These are phyloP conservation scores for Hesperia comma DNA, from an alignment of 2,888 invertebrate genomes.

Conservation along the genomic window DNA sequence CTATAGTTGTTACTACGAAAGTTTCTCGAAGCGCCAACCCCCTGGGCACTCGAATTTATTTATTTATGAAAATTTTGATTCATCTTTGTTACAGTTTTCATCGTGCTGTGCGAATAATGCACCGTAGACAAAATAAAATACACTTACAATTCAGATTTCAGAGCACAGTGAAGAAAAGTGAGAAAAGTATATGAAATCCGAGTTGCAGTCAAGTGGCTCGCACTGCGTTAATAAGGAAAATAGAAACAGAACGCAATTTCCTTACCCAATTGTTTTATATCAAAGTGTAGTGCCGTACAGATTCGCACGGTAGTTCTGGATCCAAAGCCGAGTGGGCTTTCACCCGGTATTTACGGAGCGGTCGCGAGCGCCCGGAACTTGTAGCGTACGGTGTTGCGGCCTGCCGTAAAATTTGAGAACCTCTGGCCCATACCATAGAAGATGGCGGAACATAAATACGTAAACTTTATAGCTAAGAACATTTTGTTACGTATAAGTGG, in stretches of 20 bases:
- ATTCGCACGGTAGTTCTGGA: neutral
- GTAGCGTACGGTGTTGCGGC: conserved; percentile 15
- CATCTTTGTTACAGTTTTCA: too few relatives aligned
- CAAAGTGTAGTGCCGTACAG: neutral
- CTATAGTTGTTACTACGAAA: too few relatives aligned
- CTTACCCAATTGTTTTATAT: conserved; percentile 1
- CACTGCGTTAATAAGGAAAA: neutral
- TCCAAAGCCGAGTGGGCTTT: conserved; percentile 19
- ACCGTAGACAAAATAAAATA: too few relatives aligned
- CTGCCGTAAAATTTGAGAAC: conserved; percentile 23
- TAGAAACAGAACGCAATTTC: conserved; percentile 4
- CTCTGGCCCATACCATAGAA: neutral
- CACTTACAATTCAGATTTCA: too few relatives aligned
- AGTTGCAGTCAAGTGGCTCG: neutral
- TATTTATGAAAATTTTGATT: too few relatives aligned
- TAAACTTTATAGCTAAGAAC: too few relatives aligned
- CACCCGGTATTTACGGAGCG: conserved; percentile 17
- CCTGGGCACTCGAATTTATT: too few relatives aligned
- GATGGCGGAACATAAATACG: neutral
- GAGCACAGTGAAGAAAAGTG: too few relatives aligned
- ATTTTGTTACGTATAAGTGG: too few relatives aligned
- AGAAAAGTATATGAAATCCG: too few relatives aligned
- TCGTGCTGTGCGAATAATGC: too few relatives aligned
- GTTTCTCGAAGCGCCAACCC: too few relatives aligned
- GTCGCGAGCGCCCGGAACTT: conserved; percentile 18